phyloP scores from a whole-genome alignment of 2,888 invertebrate species.

The Notodonta ziczac region DNA sequence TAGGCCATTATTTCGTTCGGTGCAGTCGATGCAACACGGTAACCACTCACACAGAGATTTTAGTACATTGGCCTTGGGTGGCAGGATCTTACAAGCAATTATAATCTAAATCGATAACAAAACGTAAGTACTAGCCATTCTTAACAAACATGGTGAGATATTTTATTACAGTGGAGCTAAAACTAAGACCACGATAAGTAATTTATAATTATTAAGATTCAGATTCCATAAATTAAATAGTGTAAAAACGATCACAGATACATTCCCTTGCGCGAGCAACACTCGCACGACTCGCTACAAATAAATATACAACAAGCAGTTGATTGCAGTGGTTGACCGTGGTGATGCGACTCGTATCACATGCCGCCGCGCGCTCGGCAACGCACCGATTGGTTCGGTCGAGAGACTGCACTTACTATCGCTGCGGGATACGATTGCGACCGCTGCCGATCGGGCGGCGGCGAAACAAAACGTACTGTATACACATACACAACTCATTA shows the following conservation, averaged over 20 bases:
- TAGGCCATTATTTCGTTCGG: slow-evolving; percentile 41
- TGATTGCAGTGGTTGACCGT: background rate
- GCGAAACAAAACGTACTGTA: slow-evolving; percentile 23
- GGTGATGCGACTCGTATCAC: slow-evolving; percentile 1
- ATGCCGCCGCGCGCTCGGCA: background rate
- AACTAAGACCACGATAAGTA: background rate
- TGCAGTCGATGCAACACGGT: slow-evolving; percentile 15
- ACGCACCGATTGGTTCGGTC: background rate
- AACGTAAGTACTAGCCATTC: slow-evolving; percentile 4
- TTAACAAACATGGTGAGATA: background rate
- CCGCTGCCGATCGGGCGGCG: slow-evolving; percentile 9
- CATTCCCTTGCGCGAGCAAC: background rate
- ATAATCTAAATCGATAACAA: background rate
- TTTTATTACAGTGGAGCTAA: background rate
- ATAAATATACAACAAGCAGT: background rate
- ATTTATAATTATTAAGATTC: slow-evolving; percentile 4
- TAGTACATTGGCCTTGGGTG: background rate
- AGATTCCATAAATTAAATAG: slow-evolving; percentile 6
- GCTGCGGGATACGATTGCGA: background rate
- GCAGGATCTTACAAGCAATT: background rate
- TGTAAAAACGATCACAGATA: slow-evolving; percentile 7
- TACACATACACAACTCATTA: slow-evolving; percentile 29
- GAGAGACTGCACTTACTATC: too few species aligned
- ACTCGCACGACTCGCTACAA: background rate
- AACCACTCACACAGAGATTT: slow-evolving; percentile 18